Percentiles rank a stretch among this genome's conserved stretches.
Evolutionary conservation across 2,113 vertebrate species (phyloP).

Genomic region (Notarius lentiginosus): DNA sequence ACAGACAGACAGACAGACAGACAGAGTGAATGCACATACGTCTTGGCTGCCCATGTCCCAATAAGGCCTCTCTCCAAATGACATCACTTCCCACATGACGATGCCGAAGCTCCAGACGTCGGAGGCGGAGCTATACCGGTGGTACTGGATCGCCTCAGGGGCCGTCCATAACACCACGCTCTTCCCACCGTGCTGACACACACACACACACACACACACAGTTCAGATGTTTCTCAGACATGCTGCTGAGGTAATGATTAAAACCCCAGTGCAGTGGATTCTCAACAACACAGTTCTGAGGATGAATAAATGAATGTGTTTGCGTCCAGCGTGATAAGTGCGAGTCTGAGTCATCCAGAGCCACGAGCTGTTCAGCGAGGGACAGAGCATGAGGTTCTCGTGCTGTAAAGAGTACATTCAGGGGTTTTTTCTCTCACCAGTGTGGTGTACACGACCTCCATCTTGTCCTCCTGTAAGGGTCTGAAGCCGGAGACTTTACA

Average conservation of each 20-base stretch:
- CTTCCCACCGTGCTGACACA: slow-evolving; percentile 80
- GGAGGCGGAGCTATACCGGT: slow-evolving; percentile 89
- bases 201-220: slow-evolving; percentile 7
- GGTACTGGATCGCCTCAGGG: slow-evolving; percentile 90
- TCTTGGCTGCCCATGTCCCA: slow-evolving; percentile 99
- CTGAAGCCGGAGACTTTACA: slow-evolving; percentile 95
- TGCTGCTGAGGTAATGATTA: background rate
- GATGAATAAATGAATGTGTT: background rate
- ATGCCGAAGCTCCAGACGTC: slow-evolving; percentile 97
- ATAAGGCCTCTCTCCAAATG: slow-evolving; percentile 95
- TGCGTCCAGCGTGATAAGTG: background rate
- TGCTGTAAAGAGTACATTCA: background rate
- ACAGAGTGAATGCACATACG: slow-evolving; percentile 69
- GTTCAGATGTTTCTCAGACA: too few relatives aligned
- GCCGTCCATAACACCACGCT: slow-evolving; percentile 91
- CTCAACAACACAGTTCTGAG: background rate
- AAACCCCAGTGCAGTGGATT: background rate
- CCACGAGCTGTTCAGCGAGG: background rate
- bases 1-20: background rate
- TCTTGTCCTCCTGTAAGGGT: slow-evolving; percentile 84
- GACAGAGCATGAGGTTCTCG: background rate
- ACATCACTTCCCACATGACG: slow-evolving; percentile 99
- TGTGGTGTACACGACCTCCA: slow-evolving; percentile 90
- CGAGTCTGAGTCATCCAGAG: background rate
- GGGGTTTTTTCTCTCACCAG: slow-evolving; percentile 75